Conservation (phyloP, 2,113 vertebrate species). For the Corvus hawaiiensis region DNA sequence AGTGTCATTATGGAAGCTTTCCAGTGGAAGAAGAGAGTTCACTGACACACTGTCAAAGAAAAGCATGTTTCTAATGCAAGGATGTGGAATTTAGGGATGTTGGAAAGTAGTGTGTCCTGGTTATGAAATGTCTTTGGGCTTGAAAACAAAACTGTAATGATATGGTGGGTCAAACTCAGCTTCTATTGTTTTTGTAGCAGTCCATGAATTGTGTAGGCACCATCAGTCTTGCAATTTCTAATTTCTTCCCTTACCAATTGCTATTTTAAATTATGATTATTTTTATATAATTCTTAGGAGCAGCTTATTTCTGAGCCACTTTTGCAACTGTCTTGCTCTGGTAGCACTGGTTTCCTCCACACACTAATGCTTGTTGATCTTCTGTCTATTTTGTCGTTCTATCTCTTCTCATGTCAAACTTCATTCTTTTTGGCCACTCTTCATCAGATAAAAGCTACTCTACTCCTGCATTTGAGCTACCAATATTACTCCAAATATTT, state of each 20-base stretch:
- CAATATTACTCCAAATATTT: background rate
- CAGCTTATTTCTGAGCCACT: background rate
- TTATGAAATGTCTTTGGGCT: background rate
- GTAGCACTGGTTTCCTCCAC: background rate
- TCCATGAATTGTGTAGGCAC: background rate
- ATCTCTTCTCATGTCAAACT: background rate
- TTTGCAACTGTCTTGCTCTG: background rate
- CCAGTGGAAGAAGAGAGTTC: background rate
- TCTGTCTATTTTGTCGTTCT: background rate
- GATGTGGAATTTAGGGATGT: background rate
- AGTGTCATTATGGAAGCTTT: background rate
- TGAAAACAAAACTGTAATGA: background rate
- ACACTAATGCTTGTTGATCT: background rate
- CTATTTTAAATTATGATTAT: background rate
- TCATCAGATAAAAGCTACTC: background rate
- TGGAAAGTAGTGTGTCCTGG: background rate
- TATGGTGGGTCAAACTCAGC: background rate
- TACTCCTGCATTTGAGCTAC: background rate
- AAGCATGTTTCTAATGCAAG: background rate
- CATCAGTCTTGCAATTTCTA: background rate
- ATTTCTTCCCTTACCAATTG: background rate
- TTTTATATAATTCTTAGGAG: background rate
- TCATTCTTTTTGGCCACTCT: background rate
- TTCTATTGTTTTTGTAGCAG: background rate
- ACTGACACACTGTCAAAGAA: background rate